Base-by-base conservation (phyloP, 1,140 invertebrate species). In the Lucilia cuprina region DNA sequence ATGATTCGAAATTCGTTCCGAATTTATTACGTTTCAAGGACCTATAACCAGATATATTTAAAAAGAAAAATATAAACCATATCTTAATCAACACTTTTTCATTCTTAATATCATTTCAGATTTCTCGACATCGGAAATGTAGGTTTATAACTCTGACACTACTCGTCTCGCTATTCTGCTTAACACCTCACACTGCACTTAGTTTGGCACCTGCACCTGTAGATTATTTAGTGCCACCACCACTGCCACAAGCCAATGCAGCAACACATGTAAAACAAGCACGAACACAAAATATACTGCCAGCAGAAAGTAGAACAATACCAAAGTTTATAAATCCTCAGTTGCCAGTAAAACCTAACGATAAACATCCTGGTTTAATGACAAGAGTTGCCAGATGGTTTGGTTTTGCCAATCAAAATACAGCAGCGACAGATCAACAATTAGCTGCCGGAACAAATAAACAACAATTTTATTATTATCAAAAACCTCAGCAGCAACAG, bases 381-480 rank as follows among this genome's bases (percentile, higher is more conserved):
- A 87, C 86, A 41, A 86, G 90, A 19, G 86, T 91, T 50, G 90
- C 90, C 2, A 85, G 90, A 35, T 91, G 90, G 90, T 89, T 91
- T 50, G 90, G 90, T 25, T 88, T 85, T 17, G 35, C 50, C 12
- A 55, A 82, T 25, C 80, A 82, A 77, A 77, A 47, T 35, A 2
- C 25, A 30, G 14, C 78, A 8, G 7, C 86, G 9, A 84, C 86
- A 12, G 89, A 91, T 35, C 88, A 87, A 82, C 75, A 83, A 75
- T 14, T 65, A 9, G 82, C 82, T 2, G 35, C 41, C 12, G 80
- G 80, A n/a, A 65, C 78, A 10, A 74, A 70, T 19, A 85, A 85
- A 19, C 84, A 85, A 19, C 84, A 83, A n/a, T n/a, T 60, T 12
- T 84, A 83, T 60, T 89, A 89, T 3, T 89, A 90, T 80, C 87